Evolutionary conservation across 2,888 invertebrate species (phyloP), one percentile per base, ranked within the genome.

Genomic region (Bellardia pandia): DNA sequence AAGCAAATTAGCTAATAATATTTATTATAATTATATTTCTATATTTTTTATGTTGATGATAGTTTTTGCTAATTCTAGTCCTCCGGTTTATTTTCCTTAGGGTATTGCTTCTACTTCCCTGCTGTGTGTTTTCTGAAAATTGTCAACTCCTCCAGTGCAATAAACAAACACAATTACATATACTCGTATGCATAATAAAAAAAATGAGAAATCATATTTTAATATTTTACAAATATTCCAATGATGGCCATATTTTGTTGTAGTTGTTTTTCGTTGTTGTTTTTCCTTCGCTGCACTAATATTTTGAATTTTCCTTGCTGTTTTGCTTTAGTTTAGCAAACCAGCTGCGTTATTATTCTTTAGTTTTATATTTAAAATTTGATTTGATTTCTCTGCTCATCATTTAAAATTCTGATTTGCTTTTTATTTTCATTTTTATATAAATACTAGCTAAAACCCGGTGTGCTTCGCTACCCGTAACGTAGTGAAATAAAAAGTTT

Each of bases 41-140:
- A 37, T 37, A 45, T 48, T 77, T 42, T n/a, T 42, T 53, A 62
- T 30, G 11, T 37, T 62, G n/a, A 37, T 62, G 16, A 62, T 45
- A 58, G 16, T 23, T 60, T 45, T 69, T 69, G 33, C 13, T 60
- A 5, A n/a, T 51, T n/a, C n/a, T 13, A 14, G 11, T 48, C 7
- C n/a, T 14, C 56, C 5, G 60, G 14, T 60, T 51, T 51, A 37
- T 76, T 76, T 64, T 40, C 76, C 64, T 66, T 11, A 64, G 76
- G 76, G 64, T 66, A 76, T 76, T 53, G 64, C 51, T 53, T 51
- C n/a, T 64, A 51, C 76, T 53, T 66, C 53, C 76, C 64, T 8
- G 76, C 76, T 76, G 76, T 76, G 76, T 76, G 40, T 76, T 76
- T 76, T 66, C 13, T 76, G 64, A 76, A 76, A 66, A 76, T 64